Percentiles rank a stretch among this genome's conserved stretches.
These are phyloP conservation scores for Corythornis vintsioides DNA, from an alignment of 2,113 vertebrate species.

Conservation along the genomic window DNA sequence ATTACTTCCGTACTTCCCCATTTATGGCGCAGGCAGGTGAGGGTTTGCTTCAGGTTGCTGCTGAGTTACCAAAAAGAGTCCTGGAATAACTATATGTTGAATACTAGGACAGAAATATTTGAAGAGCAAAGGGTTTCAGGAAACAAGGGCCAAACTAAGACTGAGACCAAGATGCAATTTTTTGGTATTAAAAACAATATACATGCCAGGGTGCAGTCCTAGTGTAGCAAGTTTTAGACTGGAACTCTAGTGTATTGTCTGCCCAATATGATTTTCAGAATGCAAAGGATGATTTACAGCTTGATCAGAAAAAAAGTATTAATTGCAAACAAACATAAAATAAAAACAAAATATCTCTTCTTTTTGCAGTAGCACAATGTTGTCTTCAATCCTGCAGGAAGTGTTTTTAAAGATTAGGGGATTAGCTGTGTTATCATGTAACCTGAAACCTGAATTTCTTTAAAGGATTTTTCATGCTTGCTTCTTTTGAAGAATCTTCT, in stretches of 20 bases:
- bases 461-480: neutral
- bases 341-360: neutral
- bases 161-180: neutral
- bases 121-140: neutral
- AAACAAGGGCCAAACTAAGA: neutral
- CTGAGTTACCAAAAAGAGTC: neutral
- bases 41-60: neutral
- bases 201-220: neutral
- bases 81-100: neutral
- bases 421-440: neutral
- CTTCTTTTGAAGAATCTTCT: neutral
- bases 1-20: neutral
- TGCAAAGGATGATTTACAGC: neutral
- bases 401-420: neutral
- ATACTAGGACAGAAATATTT: neutral
- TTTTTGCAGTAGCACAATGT: neutral
- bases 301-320: neutral
- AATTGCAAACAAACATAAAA: neutral
- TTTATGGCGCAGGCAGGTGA: accelerated
- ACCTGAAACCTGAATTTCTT: neutral
- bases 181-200: neutral
- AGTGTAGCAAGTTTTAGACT: neutral
- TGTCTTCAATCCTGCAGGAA: neutral
- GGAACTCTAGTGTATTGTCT: neutral
- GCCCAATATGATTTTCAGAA: neutral